Percentiles rank a stretch among this genome's conserved stretches.
These are phyloP conservation scores for Vanacampus margaritifer DNA, from an alignment of 2,113 vertebrate species.

Conservation along the genomic window DNA sequence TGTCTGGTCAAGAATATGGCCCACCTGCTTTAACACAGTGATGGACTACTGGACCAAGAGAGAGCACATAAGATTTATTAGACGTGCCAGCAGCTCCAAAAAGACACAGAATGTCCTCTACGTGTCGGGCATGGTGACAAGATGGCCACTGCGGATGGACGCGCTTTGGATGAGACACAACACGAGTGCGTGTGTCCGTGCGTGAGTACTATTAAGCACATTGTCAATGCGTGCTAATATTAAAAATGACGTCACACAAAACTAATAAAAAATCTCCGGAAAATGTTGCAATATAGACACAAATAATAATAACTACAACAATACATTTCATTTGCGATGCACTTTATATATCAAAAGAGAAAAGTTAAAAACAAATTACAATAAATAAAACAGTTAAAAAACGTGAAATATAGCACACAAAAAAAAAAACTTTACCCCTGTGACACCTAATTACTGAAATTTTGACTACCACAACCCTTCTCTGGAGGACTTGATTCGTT, in stretches of 20 bases:
- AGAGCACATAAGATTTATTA: constrained; percentile 60
- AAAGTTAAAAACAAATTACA: too few relatives aligned
- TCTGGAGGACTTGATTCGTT: constrained; percentile 28
- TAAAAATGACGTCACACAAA: constrained; percentile 33
- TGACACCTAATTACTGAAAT: constrained; percentile 60
- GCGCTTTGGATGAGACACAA: too few relatives aligned
- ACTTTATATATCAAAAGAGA: too few relatives aligned
- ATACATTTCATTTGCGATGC: too few relatives aligned
- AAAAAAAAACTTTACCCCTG: too few relatives aligned
- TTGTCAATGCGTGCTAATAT: constrained; percentile 8
- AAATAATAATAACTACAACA: too few relatives aligned
- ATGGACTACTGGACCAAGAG: constrained; percentile 62
- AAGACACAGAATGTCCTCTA: constrained; percentile 34
- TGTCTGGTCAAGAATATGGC: constrained; percentile 35
- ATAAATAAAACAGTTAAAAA: too few relatives aligned
- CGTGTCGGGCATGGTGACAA: constrained; percentile 34
- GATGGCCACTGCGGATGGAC: constrained; percentile 20
- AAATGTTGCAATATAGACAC: too few relatives aligned
- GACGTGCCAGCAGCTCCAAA: constrained; percentile 43
- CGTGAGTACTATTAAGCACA: background rate
- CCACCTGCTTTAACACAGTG: constrained; percentile 59
- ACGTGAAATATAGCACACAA: too few relatives aligned
- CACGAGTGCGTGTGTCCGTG: too few relatives aligned
- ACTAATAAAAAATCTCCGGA: background rate
- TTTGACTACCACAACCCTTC: constrained; percentile 59